phyloP scores from a whole-genome alignment of 2,113 vertebrate genomes.

The Plecotus auritus region DNA sequence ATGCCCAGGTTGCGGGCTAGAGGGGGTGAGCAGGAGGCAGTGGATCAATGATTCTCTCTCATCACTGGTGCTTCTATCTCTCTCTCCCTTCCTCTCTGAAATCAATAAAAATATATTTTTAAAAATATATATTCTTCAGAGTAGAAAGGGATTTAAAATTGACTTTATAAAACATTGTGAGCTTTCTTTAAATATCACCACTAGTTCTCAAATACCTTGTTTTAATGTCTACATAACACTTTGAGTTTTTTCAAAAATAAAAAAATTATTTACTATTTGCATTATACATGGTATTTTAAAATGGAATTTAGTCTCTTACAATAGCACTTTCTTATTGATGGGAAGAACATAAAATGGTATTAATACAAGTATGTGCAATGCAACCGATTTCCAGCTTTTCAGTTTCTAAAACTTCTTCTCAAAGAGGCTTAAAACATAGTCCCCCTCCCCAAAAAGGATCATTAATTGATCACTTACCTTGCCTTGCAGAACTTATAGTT shows the following conservation, averaged over 20 bases:
- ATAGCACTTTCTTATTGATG: not conserved
- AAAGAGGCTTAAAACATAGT: not conserved
- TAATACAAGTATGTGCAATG: not conserved
- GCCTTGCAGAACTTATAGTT: not conserved
- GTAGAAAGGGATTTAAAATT: not conserved
- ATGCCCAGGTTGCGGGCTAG: too few species aligned
- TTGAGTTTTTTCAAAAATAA: not conserved
- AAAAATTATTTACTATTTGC: not conserved
- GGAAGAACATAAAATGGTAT: not conserved
- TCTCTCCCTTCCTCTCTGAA: too few species aligned
- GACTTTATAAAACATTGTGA: not conserved
- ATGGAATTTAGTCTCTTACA: not conserved
- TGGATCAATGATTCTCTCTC: too few species aligned
- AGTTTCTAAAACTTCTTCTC: constrained; percentile 16
- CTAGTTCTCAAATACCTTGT: constrained; percentile 1
- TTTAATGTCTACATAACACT: not conserved
- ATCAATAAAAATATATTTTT: too few species aligned
- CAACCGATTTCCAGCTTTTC: not conserved
- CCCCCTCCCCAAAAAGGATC: not conserved
- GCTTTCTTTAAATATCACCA: not conserved
- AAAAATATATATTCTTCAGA: not conserved
- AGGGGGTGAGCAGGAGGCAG: too few species aligned
- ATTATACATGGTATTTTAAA: not conserved
- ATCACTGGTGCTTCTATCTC: too few species aligned
- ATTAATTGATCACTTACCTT: not conserved